phyloP scores from a whole-genome alignment of 2,113 vertebrate species.

The Tragelaphus imberbis region DNA sequence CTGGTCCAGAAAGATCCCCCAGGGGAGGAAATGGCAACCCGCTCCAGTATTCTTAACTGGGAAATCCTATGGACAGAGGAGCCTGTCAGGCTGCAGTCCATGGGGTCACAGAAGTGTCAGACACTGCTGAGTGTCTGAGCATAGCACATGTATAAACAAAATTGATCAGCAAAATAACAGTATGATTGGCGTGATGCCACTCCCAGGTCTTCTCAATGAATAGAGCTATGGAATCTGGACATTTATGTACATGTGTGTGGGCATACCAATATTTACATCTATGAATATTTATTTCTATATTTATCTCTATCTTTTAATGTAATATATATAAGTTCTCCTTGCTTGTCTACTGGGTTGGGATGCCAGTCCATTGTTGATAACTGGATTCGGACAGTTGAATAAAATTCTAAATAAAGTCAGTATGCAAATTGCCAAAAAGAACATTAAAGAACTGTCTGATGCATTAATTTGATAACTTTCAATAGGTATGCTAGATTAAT shows the following conservation, averaged over 20 bases:
- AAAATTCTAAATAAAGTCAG: not conserved
- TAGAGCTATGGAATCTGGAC: not conserved
- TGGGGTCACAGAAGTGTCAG: not conserved
- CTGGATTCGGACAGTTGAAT: not conserved
- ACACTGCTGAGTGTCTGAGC: not conserved
- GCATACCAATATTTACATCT: too few relatives aligned
- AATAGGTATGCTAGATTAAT: not conserved
- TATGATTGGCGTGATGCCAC: not conserved
- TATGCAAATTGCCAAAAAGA: not conserved
- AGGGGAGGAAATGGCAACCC: not conserved
- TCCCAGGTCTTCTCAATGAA: not conserved
- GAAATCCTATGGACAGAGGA: not conserved
- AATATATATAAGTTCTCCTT: not conserved
- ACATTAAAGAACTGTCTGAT: not conserved
- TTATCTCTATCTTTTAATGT: not conserved
- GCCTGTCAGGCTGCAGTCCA: not conserved
- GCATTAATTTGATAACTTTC: not conserved
- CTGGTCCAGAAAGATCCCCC: not conserved
- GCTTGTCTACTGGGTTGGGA: not conserved
- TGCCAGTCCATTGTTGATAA: not conserved
- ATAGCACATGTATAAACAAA: not conserved
- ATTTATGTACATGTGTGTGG: too few relatives aligned
- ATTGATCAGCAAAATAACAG: not conserved
- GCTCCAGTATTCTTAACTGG: not conserved
- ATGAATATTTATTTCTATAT: not conserved